Evolutionary conservation across 1,140 invertebrate species (phyloP).

Genomic region (Tribolium castaneum): DNA sequence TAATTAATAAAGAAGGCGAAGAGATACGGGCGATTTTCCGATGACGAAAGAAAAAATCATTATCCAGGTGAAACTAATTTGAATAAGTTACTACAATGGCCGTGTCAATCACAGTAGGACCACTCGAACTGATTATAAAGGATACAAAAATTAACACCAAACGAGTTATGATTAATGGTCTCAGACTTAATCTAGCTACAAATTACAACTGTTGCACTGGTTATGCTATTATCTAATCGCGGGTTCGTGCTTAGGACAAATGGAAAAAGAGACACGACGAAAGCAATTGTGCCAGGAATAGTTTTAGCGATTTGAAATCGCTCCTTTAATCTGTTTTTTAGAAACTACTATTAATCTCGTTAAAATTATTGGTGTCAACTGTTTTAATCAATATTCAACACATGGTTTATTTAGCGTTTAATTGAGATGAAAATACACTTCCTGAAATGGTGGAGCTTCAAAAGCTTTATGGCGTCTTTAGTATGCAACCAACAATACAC

Average conservation of each 20-base stretch:
- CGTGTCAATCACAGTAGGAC: conserved; percentile 39
- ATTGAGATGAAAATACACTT: too few relatives aligned
- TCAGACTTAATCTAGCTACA: conserved; percentile 33
- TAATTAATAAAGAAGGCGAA: conserved; percentile 51
- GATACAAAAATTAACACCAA: conserved; percentile 43
- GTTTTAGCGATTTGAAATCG: neutral
- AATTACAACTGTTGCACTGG: conserved; percentile 37
- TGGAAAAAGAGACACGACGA: neutral
- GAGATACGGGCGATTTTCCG: neutral
- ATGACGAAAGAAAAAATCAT: neutral
- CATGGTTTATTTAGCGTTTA: too few relatives aligned
- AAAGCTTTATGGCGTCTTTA: neutral
- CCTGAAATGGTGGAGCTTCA: neutral
- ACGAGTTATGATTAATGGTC: conserved; percentile 44
- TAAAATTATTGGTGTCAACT: too few relatives aligned
- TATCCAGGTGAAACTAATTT: conserved; percentile 21
- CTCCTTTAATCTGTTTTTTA: neutral
- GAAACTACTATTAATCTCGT: too few relatives aligned
- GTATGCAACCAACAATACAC: neutral
- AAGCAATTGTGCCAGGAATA: neutral
- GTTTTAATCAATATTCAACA: too few relatives aligned
- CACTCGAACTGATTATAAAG: conserved; percentile 38
- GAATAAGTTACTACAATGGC: conserved; percentile 34
- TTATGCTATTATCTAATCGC: conserved; percentile 16
- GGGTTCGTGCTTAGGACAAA: conserved; percentile 23